A percentile compares a stretch with the other conserved stretches of the same genome.
These are phyloP conservation scores for Microtus montanus DNA, from an alignment of 2,113 vertebrate species.

Conservation along the genomic window DNA sequence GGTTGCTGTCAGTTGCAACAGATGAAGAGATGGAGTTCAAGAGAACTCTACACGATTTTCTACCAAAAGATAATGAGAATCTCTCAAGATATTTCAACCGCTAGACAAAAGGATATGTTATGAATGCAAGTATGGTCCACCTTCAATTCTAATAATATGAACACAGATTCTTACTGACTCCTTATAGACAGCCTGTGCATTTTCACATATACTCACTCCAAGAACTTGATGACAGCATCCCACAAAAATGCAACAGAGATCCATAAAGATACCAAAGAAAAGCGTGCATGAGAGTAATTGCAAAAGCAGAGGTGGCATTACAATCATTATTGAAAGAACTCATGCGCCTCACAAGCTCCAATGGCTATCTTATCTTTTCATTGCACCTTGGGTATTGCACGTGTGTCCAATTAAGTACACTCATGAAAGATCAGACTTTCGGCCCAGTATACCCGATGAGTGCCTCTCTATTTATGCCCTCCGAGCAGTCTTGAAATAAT, in stretches of 20 bases:
- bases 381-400: constrained; percentile 54
- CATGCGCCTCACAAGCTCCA: constrained; percentile 42
- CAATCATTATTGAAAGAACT: constrained; percentile 20
- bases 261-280: constrained; percentile 57
- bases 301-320: constrained; percentile 41
- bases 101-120: constrained; percentile 70
- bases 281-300: constrained; percentile 49
- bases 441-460: background rate
- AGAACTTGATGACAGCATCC: constrained; percentile 31
- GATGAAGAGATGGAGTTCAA: constrained; percentile 52
- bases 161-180: constrained; percentile 64
- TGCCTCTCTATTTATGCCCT: constrained; percentile 27
- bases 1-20: constrained; percentile 44
- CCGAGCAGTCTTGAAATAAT: constrained; percentile 48
- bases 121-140: constrained; percentile 70
- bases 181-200: constrained; percentile 68
- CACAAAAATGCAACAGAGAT: constrained; percentile 41
- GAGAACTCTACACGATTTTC: constrained; percentile 55
- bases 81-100: constrained; percentile 63
- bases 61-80: constrained; percentile 31
- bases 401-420: constrained; percentile 63
- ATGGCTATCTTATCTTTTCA: constrained; percentile 64
- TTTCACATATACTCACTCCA: constrained; percentile 66
- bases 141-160: constrained; percentile 68
- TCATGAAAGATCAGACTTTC: constrained; percentile 58